Conservation (phyloP, 2,888 invertebrate species). For the Ctenicera cuprea region DNA sequence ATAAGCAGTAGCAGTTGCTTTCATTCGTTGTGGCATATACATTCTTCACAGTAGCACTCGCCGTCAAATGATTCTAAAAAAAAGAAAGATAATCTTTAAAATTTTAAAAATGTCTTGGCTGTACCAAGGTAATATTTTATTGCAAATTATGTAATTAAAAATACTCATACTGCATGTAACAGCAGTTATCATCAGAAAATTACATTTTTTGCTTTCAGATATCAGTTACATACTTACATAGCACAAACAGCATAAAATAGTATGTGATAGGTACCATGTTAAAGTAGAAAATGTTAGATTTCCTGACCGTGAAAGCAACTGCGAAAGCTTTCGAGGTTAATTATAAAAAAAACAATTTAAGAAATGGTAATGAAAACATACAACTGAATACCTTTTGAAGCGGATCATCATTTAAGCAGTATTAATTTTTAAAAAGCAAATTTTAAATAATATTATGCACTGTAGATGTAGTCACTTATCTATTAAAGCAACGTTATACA, state of each 20-base stretch:
- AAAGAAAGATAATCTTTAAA: conserved; percentile 30
- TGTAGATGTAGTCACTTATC: no score
- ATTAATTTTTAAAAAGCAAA: no score
- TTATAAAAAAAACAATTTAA: background rate
- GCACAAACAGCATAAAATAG: no score
- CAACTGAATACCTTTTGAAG: no score
- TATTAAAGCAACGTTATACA: no score
- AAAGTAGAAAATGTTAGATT: background rate
- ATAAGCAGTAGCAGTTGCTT: conserved; percentile 42
- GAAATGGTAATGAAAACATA: background rate
- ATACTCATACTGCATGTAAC: background rate
- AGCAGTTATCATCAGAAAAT: background rate
- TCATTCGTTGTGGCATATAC: conserved; percentile 33
- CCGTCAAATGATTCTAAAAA: conserved; percentile 43
- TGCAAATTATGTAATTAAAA: background rate
- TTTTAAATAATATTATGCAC: no score
- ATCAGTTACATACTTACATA: no score
- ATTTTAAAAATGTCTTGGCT: background rate
- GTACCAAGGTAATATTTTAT: background rate
- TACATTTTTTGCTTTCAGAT: no score
- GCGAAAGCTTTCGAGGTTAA: conserved; percentile 33
- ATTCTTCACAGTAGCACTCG: conserved; percentile 38
- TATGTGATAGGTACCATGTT: no score
- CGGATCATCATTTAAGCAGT: no score
- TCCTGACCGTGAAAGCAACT: conserved; percentile 30